A percentile compares a stretch with the other conserved stretches of the same genome.
Evolutionary conservation across 2,113 vertebrate species (phyloP).

Genomic region (Nibea albiflora): DNA sequence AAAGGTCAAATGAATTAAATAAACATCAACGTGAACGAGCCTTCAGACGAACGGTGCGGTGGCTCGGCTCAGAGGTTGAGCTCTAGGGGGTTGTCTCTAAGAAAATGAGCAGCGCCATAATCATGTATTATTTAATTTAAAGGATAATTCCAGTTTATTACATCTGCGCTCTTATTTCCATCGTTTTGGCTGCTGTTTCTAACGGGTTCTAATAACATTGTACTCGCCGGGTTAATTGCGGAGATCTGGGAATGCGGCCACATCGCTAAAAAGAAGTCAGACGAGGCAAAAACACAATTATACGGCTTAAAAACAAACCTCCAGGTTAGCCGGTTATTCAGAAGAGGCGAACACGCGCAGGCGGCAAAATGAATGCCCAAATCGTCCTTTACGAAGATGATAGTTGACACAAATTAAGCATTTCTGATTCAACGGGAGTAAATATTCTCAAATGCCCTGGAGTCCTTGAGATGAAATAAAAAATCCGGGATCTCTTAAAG

Average conservation of each 20-base stretch:
- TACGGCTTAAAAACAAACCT: background rate
- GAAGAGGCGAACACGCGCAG: background rate
- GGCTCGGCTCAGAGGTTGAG: conserved; percentile 28
- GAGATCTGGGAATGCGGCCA: background rate
- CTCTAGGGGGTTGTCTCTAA: conserved; percentile 20
- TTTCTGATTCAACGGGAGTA: background rate
- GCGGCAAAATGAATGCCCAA: background rate
- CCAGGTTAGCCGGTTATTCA: background rate
- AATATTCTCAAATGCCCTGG: background rate
- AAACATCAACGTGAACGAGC: conserved; percentile 58
- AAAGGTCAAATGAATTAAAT: conserved; percentile 75
- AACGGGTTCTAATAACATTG: conserved; percentile 25
- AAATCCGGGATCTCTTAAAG: background rate
- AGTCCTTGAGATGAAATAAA: conserved; percentile 3
- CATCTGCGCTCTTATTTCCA: conserved; percentile 13
- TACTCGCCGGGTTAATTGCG: conserved; percentile 33
- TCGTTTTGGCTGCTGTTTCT: conserved; percentile 13
- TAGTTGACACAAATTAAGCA: background rate
- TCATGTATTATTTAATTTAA: conserved; percentile 43
- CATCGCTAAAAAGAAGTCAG: background rate
- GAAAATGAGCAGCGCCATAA: conserved; percentile 32
- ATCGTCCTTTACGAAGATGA: background rate
- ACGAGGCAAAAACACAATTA: background rate
- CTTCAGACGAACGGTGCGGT: conserved; percentile 27
- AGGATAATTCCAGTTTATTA: conserved; percentile 28